phyloP scores from a whole-genome alignment of 2,113 vertebrate genomes.

The Lynx canadensis region DNA sequence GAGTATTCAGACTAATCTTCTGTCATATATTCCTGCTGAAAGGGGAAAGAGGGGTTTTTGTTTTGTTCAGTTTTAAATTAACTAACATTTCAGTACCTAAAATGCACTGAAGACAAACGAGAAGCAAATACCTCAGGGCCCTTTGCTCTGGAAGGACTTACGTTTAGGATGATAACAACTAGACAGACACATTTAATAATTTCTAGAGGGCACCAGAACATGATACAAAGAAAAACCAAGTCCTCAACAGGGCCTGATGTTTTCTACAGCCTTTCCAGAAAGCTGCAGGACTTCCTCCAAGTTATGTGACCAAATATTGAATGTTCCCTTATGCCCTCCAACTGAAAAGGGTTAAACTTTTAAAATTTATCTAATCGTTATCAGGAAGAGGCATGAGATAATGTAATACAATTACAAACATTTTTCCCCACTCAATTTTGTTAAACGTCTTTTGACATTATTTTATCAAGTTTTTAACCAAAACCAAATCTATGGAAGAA shows the following conservation, averaged over 20 bases:
- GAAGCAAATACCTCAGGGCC: neutral
- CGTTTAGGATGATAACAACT: neutral
- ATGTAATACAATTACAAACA: neutral
- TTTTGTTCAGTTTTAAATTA: neutral
- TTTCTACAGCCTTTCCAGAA: neutral
- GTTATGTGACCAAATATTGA: neutral
- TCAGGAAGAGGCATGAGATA: neutral
- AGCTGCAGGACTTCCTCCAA: neutral
- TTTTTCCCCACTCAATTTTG: neutral
- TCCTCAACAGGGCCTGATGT: neutral
- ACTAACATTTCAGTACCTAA: neutral
- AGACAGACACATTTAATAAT: neutral
- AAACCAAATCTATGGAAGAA: neutral
- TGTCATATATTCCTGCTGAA: neutral
- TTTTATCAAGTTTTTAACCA: neutral
- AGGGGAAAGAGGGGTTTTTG: neutral
- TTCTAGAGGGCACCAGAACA: neutral
- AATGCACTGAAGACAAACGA: neutral
- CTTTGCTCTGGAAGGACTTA: neutral
- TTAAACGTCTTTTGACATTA: neutral
- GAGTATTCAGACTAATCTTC: neutral
- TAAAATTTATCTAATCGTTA: neutral
- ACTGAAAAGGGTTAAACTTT: neutral
- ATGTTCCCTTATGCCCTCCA: neutral
- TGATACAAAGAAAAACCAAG: neutral